Conservation (phyloP, 2,797 vertebrate species). For the Neostethus bicornis region DNA sequence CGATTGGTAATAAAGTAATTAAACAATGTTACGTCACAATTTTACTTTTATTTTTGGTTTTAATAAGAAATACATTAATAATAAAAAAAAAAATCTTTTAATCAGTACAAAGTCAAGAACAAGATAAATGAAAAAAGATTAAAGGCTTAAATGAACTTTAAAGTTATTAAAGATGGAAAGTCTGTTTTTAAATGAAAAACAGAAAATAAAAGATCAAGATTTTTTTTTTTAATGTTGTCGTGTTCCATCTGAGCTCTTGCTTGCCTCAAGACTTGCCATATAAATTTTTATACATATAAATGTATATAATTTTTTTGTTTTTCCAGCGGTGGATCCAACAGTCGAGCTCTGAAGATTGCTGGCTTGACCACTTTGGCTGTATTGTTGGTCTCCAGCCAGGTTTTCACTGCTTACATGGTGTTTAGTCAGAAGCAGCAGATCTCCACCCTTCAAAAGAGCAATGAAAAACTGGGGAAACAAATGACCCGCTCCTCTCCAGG, state of each 20-base stretch:
- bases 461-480: slow-evolving; percentile 75
- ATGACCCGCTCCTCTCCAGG: slow-evolving; percentile 70
- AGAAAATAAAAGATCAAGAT: too few species aligned
- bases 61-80: too few species aligned
- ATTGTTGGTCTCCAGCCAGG: slow-evolving; percentile 89
- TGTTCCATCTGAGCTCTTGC: background rate
- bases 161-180: too few species aligned
- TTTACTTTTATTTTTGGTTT: too few species aligned
- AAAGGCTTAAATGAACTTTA: too few species aligned
- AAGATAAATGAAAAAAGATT: background rate
- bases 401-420: slow-evolving; percentile 86
- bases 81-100: too few species aligned
- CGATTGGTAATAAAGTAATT: background rate
- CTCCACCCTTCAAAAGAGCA: slow-evolving; percentile 75
- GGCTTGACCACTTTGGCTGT: slow-evolving; percentile 86
- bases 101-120: background rate
- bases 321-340: slow-evolving; percentile 56
- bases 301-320: background rate
- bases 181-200: too few species aligned
- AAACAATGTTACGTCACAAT: background rate
- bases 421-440: slow-evolving; percentile 86
- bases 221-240: too few species aligned
- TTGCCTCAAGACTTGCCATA: too few species aligned
- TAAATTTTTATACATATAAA: too few species aligned
- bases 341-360: slow-evolving; percentile 76